A percentile compares a stretch with the other conserved stretches of the same genome.
Conservation (phyloP, 2,797 vertebrate genomes). For the Novumbra hubbsi region DNA sequence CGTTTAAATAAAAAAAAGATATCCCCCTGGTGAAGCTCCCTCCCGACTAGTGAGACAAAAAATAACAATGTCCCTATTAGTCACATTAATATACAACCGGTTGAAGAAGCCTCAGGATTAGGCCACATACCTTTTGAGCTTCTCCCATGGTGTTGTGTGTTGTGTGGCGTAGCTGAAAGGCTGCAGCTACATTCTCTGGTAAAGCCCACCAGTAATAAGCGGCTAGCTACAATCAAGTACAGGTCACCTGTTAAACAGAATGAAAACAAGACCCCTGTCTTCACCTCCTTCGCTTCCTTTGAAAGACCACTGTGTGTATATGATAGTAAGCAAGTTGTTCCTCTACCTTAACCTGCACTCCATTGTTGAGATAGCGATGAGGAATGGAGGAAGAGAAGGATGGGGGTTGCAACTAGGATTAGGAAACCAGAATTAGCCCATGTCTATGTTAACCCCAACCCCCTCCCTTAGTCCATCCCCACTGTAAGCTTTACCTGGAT, state of each 20-base stretch:
- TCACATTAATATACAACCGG: background rate
- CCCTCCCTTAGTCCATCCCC: conserved; percentile 46
- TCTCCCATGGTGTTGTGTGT: conserved; percentile 80
- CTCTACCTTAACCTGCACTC: conserved; percentile 51
- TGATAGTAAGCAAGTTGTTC: conserved; percentile 40
- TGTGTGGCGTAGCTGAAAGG: conserved; percentile 50
- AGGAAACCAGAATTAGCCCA: conserved; percentile 81
- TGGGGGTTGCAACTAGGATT: conserved; percentile 75
- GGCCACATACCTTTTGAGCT: conserved; percentile 82
- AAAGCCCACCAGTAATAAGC: conserved; percentile 44
- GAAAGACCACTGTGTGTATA: conserved; percentile 23
- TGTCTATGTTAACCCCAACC: conserved; percentile 57
- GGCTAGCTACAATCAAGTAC: conserved; percentile 27
- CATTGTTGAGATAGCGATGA: conserved; percentile 46
- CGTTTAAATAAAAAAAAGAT: background rate
- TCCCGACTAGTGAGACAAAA: background rate
- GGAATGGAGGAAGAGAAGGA: conserved; percentile 50
- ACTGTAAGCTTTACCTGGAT: conserved; percentile 86
- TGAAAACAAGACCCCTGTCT: conserved; percentile 9
- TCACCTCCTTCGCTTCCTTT: conserved; percentile 13
- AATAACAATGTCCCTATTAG: background rate
- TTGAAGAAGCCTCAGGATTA: background rate
- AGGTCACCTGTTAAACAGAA: conserved; percentile 25
- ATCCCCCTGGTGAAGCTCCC: background rate
- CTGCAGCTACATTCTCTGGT: conserved; percentile 72